Evolutionary conservation across 2,113 vertebrate genomes (phyloP).

Genomic region (Sisor rabdophorus): DNA sequence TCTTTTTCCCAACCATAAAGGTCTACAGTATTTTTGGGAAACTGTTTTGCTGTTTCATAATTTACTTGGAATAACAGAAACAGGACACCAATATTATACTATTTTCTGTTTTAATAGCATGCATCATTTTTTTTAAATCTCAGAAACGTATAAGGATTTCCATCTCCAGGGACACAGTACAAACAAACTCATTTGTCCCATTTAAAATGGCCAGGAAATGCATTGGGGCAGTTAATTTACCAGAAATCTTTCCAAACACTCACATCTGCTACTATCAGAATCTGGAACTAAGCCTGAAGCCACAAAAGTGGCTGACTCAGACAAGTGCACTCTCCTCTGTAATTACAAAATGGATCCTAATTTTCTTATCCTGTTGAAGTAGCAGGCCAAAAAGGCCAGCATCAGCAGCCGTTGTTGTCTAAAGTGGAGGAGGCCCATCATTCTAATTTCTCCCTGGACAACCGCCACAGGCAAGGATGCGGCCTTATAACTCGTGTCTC

Average conservation of each 20-base stretch:
- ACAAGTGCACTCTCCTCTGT: conserved; percentile 28
- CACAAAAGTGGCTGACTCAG: conserved; percentile 44
- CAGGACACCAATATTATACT: not conserved
- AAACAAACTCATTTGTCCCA: not conserved
- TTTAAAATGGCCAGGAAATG: conserved; percentile 1
- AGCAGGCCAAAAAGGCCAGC: conserved; percentile 34
- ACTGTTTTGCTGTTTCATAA: not conserved
- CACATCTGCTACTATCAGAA: conserved; percentile 1
- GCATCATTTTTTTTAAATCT: not conserved
- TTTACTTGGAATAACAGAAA: too few relatives aligned
- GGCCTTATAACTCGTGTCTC: conserved; percentile 27
- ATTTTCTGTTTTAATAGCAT: not conserved
- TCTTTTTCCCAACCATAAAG: not conserved
- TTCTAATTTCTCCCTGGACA: conserved; percentile 38
- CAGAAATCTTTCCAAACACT: conserved; percentile 18
- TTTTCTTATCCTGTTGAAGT: conserved; percentile 30
- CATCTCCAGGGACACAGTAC: not conserved
- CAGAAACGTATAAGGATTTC: not conserved
- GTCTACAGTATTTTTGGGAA: not conserved
- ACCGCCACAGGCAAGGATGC: conserved; percentile 34
- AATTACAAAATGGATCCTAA: conserved; percentile 45
- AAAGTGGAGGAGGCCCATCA: conserved; percentile 34
- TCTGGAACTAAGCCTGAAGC: conserved; percentile 26
- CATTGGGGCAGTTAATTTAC: not conserved
- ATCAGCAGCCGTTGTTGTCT: conserved; percentile 50